These are phyloP conservation scores for Antheraea pernyi DNA, from an alignment of 1,140 invertebrate species.

Conservation along the genomic window DNA sequence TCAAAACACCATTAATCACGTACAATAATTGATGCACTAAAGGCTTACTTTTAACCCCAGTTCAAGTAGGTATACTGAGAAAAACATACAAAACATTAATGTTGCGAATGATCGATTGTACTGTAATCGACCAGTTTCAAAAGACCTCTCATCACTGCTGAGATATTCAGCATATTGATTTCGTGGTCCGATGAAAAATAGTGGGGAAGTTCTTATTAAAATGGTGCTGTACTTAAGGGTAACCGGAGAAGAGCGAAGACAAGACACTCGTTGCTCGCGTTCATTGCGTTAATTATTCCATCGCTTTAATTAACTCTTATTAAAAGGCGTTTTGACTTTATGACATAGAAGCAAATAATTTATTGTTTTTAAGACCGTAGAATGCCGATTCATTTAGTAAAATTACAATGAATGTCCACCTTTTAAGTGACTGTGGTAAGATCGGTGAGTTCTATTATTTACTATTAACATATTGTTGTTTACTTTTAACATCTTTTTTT, in stretches of 20 bases:
- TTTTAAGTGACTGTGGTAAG: slow-evolving; percentile 5
- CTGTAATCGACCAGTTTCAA: not conserved
- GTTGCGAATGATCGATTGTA: slow-evolving; percentile 11
- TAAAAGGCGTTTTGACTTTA: slow-evolving; percentile 18
- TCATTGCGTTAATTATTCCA: slow-evolving; percentile 7
- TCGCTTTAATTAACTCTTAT: slow-evolving; percentile 16
- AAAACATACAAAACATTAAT: not conserved
- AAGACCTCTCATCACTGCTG: not conserved
- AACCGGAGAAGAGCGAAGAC: slow-evolving; percentile 20
- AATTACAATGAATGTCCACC: slow-evolving; percentile 8
- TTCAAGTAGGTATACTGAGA: not conserved
- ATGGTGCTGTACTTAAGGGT: slow-evolving; percentile 10
- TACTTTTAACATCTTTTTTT: not conserved
- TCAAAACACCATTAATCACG: not conserved
- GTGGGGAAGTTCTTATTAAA: slow-evolving; percentile 10
- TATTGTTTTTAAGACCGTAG: not conserved
- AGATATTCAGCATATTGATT: not conserved
- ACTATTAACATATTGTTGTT: not conserved
- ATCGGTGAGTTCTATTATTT: slow-evolving; percentile 2
- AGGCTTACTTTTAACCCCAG: not conserved
- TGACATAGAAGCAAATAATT: not conserved
- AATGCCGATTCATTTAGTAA: not conserved
- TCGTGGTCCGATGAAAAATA: not conserved
- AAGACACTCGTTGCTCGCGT: slow-evolving; percentile 3
- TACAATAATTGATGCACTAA: not conserved